phyloP scores from a whole-genome alignment of 2,888 invertebrate species.

The Micoletzkya japonica region DNA sequence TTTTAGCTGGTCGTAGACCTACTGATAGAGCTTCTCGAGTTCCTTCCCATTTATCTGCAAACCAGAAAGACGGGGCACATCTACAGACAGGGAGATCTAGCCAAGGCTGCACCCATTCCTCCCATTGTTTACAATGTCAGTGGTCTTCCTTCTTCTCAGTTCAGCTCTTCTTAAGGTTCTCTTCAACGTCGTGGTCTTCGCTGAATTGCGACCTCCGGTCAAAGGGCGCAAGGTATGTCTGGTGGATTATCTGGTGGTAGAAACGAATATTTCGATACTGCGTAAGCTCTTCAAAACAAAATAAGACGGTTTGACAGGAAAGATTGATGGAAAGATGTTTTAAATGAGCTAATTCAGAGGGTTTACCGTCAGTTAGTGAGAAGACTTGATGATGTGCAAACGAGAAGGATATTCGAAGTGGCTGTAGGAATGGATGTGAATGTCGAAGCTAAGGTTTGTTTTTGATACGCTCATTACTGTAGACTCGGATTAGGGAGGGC shows the following conservation, averaged over 20 bases:
- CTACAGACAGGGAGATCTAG: constrained; percentile 17
- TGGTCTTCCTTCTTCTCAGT: too few relatives aligned
- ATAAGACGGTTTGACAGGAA: background rate
- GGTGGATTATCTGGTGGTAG: background rate
- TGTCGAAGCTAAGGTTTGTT: constrained; percentile 17
- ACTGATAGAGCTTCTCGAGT: too few relatives aligned
- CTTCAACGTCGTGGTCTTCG: too few relatives aligned
- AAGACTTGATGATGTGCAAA: constrained; percentile 3
- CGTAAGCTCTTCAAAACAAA: background rate
- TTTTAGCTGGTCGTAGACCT: too few relatives aligned
- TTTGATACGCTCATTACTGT: background rate
- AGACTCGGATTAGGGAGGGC: too few relatives aligned
- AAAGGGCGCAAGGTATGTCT: background rate
- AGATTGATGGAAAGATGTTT: background rate
- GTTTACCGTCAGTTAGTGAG: background rate
- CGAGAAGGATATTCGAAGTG: constrained; percentile 19
- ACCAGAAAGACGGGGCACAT: constrained; percentile 23
- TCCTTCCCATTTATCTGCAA: too few relatives aligned
- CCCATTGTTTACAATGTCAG: constrained; percentile 18
- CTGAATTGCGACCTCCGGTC: too few relatives aligned
- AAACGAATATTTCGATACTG: background rate
- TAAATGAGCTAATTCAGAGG: background rate
- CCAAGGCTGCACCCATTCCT: constrained; percentile 15
- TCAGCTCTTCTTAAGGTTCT: too few relatives aligned
- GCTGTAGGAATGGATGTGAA: constrained; percentile 12